Evolutionary conservation across 2,797 vertebrate genomes (phyloP).

Genomic region (Myotis pilosus): DNA sequence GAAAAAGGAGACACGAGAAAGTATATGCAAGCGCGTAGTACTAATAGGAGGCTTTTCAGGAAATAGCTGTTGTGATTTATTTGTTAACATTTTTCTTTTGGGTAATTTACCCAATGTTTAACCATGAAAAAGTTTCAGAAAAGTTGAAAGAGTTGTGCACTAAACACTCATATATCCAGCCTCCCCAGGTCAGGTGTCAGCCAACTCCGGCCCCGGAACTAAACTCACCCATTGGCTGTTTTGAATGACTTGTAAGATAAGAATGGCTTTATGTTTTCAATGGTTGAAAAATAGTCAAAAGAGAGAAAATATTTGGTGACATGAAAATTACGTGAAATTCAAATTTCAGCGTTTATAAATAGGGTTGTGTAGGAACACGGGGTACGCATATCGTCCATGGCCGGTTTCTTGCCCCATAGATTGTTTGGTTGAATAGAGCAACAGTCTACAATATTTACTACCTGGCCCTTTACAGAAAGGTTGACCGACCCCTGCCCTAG

Average conservation of each 20-base stretch:
- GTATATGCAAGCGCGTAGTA: accelerated
- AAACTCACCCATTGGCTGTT: accelerated
- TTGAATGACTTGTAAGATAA: background rate
- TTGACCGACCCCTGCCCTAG: background rate
- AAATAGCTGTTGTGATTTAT: background rate
- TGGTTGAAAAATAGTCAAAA: background rate
- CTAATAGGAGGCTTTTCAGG: background rate
- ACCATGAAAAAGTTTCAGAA: background rate
- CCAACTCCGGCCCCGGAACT: accelerated
- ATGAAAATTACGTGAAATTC: background rate
- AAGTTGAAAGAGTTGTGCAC: background rate
- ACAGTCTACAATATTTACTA: background rate
- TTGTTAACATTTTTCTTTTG: background rate
- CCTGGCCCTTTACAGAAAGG: background rate
- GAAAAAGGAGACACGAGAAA: background rate
- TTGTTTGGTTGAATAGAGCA: accelerated
- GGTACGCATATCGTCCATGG: accelerated
- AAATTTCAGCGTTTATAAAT: accelerated
- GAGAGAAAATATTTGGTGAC: background rate
- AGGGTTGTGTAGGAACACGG: background rate
- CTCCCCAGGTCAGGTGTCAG: background rate
- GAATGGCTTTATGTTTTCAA: background rate
- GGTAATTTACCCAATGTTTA: background rate
- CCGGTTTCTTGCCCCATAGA: background rate
- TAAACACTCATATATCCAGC: background rate